Percentiles rank a stretch among this genome's conserved stretches.
Conservation (phyloP, 2,797 vertebrate genomes). For the Nannoperca obscura region DNA sequence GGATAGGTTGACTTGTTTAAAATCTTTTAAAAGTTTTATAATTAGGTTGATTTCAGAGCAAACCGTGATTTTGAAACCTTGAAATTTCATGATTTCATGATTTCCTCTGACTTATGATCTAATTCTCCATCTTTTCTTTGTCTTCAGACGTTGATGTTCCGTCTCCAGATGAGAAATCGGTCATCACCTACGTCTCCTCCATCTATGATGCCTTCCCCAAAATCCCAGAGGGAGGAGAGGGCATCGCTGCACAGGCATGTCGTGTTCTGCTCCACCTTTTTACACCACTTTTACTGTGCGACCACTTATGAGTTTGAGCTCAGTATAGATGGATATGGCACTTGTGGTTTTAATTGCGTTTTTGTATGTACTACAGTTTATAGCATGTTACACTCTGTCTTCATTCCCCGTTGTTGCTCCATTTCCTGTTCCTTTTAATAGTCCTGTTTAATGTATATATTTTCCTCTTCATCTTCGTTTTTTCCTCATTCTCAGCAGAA, state of each 20-base stretch:
- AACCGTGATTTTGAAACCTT: background rate
- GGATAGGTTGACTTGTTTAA: too few relatives aligned
- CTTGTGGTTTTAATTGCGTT: background rate
- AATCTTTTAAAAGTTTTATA: too few relatives aligned
- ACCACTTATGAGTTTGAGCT: background rate
- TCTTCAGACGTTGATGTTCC: constrained; percentile 94
- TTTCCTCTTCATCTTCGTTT: too few relatives aligned
- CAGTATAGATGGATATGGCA: background rate
- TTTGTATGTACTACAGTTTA: background rate
- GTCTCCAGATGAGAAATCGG: constrained; percentile 97
- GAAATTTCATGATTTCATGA: background rate
- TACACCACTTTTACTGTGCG: background rate
- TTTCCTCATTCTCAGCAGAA: background rate
- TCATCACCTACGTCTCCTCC: constrained; percentile 98
- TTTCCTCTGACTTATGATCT: constrained; percentile 2
- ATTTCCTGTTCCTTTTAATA: background rate
- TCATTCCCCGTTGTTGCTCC: too few relatives aligned
- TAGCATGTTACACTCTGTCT: background rate
- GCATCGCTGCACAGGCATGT: constrained; percentile 92
- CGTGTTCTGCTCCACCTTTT: background rate
- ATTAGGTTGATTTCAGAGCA: background rate
- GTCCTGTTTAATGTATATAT: too few relatives aligned
- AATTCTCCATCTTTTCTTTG: background rate
- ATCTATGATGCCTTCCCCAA: constrained; percentile 99
- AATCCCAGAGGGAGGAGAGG: constrained; percentile 97